Evolutionary conservation across 1,140 invertebrate genomes (phyloP).

Genomic region (Cepaea nemoralis): DNA sequence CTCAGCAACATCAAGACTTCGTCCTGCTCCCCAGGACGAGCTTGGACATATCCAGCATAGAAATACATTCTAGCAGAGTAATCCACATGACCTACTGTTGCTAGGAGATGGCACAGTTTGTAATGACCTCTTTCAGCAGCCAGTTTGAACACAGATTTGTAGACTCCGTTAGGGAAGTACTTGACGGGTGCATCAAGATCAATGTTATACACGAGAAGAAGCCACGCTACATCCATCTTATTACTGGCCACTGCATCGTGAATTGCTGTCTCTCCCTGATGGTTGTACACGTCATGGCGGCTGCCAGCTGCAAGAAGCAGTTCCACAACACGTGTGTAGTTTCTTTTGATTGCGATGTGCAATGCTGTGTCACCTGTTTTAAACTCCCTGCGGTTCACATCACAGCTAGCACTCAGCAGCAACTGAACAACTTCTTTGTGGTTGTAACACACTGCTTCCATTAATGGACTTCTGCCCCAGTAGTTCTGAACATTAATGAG

Average conservation of each 20-base stretch:
- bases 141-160: slow-evolving; percentile 69
- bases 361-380: slow-evolving; percentile 72
- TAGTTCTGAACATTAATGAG: slow-evolving; percentile 71
- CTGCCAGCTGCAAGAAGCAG: slow-evolving; percentile 74
- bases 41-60: slow-evolving; percentile 61
- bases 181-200: slow-evolving; percentile 70
- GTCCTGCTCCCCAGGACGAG: slow-evolving; percentile 59
- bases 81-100: slow-evolving; percentile 65
- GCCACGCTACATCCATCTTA: slow-evolving; percentile 65
- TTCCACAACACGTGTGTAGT: slow-evolving; percentile 75
- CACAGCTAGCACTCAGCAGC: slow-evolving; percentile 64
- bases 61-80: slow-evolving; percentile 63
- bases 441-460: slow-evolving; percentile 72
- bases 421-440: slow-evolving; percentile 67
- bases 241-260: slow-evolving; percentile 69
- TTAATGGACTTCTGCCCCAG: slow-evolving; percentile 71
- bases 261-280: slow-evolving; percentile 69
- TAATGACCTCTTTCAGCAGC: slow-evolving; percentile 69
- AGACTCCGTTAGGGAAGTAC: slow-evolving; percentile 66
- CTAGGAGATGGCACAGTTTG: slow-evolving; percentile 67
- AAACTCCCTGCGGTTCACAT: slow-evolving; percentile 69
- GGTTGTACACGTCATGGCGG: slow-evolving; percentile 70
- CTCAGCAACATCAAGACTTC: slow-evolving; percentile 61
- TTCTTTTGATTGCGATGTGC: slow-evolving; percentile 74
- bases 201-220: slow-evolving; percentile 69